Evolutionary conservation across 2,113 vertebrate genomes (phyloP).

Genomic region (Mesembrinibis cayennensis): DNA sequence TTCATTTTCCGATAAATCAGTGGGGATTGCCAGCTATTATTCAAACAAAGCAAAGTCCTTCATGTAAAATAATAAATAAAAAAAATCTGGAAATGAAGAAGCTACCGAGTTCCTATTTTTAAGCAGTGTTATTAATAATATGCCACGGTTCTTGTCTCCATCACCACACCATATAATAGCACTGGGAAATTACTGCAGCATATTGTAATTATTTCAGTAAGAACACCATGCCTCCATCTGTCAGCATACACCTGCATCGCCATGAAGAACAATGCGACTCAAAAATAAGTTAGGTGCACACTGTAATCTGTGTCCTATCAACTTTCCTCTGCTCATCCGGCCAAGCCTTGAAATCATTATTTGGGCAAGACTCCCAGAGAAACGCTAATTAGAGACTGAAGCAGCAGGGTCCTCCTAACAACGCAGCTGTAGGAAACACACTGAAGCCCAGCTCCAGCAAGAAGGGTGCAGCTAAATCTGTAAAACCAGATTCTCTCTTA

Average conservation of each 20-base stretch:
- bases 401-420: neutral
- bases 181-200: neutral
- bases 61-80: neutral
- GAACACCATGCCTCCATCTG: neutral
- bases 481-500: neutral
- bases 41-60: neutral
- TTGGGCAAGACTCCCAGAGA: neutral
- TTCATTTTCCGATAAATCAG: neutral
- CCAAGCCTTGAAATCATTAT: neutral
- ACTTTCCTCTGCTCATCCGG: neutral
- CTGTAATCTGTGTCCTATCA: neutral
- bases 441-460: neutral
- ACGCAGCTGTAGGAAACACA: neutral
- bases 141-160: neutral
- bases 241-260: neutral
- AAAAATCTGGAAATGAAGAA: neutral
- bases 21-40: neutral
- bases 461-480: neutral
- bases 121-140: neutral
- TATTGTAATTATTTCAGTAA: constrained; percentile 16
- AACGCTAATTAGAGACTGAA: neutral
- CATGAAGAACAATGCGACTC: neutral
- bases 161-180: neutral
- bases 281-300: neutral
- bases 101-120: neutral